Evolutionary conservation across 2,888 invertebrate genomes (phyloP).

Genomic region (Latrodectus hesperus): DNA sequence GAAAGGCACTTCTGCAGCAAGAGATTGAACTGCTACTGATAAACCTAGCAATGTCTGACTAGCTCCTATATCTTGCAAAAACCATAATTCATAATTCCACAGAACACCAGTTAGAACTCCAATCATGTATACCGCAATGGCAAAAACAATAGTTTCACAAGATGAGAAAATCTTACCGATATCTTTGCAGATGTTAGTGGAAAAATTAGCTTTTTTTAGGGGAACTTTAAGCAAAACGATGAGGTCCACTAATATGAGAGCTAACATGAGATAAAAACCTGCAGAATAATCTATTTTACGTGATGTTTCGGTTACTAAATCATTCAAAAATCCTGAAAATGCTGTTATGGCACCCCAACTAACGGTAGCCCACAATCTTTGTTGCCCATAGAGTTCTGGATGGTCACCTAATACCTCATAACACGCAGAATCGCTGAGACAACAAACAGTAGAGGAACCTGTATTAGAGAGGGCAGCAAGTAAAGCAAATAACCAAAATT

Average conservation of each 20-base stretch:
- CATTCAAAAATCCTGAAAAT: conserved; percentile 86
- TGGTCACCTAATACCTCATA: conserved; percentile 87
- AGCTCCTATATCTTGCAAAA: conserved; percentile 67
- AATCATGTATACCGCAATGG: conserved; percentile 28
- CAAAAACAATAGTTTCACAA: conserved; percentile 2
- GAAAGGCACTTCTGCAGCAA: conserved; percentile 70
- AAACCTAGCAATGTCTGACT: conserved; percentile 68
- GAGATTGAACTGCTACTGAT: conserved; percentile 57
- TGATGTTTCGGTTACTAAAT: conserved; percentile 73
- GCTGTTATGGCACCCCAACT: conserved; percentile 89
- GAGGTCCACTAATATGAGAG: conserved; percentile 37
- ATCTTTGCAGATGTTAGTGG: conserved; percentile 61
- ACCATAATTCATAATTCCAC: conserved; percentile 71
- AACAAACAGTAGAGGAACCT: conserved; percentile 89
- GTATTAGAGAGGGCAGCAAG: conserved; percentile 86
- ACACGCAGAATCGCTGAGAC: conserved; percentile 91
- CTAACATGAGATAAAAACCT: conserved; percentile 51
- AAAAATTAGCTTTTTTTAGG: conserved; percentile 44
- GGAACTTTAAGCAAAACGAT: conserved; percentile 40
- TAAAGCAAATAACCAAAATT: conserved; percentile 86
- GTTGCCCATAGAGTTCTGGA: conserved; percentile 86
- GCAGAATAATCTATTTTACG: conserved; percentile 44
- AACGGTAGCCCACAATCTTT: conserved; percentile 90
- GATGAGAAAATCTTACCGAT: conserved; percentile 36
- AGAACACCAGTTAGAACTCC: conserved; percentile 67